phyloP scores from a whole-genome alignment of 2,797 vertebrate species.

The Linurgus olivaceus region DNA sequence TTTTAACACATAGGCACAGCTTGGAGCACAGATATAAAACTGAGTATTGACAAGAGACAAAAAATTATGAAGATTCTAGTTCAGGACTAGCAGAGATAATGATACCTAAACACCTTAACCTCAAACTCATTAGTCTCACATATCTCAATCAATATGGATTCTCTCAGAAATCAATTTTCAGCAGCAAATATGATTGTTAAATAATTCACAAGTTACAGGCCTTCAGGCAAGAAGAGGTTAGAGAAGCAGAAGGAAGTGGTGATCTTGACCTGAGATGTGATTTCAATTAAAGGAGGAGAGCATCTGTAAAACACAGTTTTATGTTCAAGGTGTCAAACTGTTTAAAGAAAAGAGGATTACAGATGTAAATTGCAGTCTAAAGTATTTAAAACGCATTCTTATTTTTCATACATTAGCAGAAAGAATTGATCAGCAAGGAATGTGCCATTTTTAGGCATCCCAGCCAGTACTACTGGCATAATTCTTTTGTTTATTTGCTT shows the following conservation, averaged over 20 bases:
- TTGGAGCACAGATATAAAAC: neutral
- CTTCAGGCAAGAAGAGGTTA: conserved; percentile 75
- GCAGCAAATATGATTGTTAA: conserved; percentile 83
- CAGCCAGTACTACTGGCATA: neutral
- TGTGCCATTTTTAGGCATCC: neutral
- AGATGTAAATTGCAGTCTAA: conserved; percentile 5
- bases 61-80: conserved; percentile 48
- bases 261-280: conserved; percentile 68
- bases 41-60: conserved; percentile 40
- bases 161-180: conserved; percentile 80
- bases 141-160: conserved; percentile 83
- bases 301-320: conserved; percentile 50
- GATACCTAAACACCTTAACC: conserved; percentile 75
- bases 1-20: neutral
- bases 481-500: neutral
- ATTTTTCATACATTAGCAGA: neutral
- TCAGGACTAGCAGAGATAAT: conserved; percentile 66
- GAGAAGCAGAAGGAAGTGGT: conserved; percentile 64
- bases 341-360: conserved; percentile 36
- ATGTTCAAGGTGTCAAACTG: conserved; percentile 1
- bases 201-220: conserved; percentile 81
- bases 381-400: conserved; percentile 20
- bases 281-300: conserved; percentile 74
- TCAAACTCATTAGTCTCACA: conserved; percentile 79
- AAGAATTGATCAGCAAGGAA: neutral